Percentiles rank a stretch among this genome's conserved stretches.
Conservation (phyloP, 2,113 vertebrate genomes). For the Balaenoptera acutorostrata region DNA sequence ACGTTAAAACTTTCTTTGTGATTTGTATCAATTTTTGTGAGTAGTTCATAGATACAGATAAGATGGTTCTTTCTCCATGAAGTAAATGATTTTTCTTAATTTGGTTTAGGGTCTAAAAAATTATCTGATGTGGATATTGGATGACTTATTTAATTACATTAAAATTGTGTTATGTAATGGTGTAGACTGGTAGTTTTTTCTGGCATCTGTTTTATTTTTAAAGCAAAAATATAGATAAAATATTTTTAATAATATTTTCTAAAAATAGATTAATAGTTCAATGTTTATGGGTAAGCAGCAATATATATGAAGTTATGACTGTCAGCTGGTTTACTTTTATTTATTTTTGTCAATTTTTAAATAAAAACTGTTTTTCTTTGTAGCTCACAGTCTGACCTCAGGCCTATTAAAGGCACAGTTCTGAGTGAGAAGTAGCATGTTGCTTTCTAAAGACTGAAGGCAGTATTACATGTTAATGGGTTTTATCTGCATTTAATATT, state of each 20-base stretch:
- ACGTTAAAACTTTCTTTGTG: not conserved
- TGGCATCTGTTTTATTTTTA: not conserved
- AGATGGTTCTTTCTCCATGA: not conserved
- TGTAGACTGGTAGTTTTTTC: not conserved
- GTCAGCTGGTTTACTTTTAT: not conserved
- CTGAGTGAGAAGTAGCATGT: not conserved
- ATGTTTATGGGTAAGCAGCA: not conserved
- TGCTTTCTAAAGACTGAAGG: not conserved
- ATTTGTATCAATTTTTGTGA: not conserved
- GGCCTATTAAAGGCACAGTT: not conserved
- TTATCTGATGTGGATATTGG: not conserved
- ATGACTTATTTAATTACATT: not conserved
- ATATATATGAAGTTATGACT: not conserved
- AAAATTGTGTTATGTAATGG: not conserved
- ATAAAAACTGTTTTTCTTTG: not conserved
- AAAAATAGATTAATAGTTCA: not conserved
- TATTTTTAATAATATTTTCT: not conserved
- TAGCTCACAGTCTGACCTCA: not conserved
- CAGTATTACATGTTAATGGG: not conserved
- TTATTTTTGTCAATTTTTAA: not conserved
- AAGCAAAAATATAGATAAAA: not conserved
- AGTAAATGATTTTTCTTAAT: conserved; percentile 1
- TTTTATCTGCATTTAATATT: conserved; percentile 6
- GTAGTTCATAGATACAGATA: not conserved
- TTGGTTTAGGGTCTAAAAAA: not conserved